Evolutionary conservation across 2,888 invertebrate genomes (phyloP).

Genomic region (Teinopalpus imperialis): DNA sequence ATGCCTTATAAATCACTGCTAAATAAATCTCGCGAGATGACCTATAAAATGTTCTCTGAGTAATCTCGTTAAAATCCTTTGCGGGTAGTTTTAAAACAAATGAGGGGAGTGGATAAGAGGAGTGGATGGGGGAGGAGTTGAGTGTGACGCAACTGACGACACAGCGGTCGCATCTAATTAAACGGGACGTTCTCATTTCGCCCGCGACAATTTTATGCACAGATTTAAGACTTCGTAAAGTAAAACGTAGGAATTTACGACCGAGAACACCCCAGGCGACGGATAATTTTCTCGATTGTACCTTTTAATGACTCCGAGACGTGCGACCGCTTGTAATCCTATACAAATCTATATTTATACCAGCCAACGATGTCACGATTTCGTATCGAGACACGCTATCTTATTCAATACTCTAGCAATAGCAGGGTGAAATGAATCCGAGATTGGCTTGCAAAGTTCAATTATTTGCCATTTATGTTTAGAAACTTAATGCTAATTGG

Average conservation of each 20-base stretch:
- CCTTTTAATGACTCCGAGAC: conserved; percentile 49
- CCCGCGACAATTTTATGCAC: conserved; percentile 66
- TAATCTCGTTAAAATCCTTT: conserved; percentile 75
- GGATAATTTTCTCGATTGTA: conserved; percentile 59
- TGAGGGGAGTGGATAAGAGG: conserved; percentile 32
- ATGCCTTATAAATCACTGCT: conserved; percentile 65
- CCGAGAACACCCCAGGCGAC: conserved; percentile 51
- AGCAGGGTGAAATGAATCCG: conserved; percentile 19
- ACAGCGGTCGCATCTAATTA: conserved; percentile 67
- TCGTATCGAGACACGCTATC: conserved; percentile 28
- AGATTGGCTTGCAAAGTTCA: conserved; percentile 26
- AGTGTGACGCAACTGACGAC: conserved; percentile 46
- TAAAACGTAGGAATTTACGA: conserved; percentile 66
- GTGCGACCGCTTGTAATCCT: conserved; percentile 39
- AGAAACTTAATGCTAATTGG: conserved; percentile 27
- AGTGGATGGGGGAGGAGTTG: conserved; percentile 29
- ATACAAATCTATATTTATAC: conserved; percentile 36
- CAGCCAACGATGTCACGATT: conserved; percentile 38
- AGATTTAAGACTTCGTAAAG: conserved; percentile 59
- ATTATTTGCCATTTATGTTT: conserved; percentile 27
- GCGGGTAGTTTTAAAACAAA: conserved; percentile 68
- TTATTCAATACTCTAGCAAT: conserved; percentile 28
- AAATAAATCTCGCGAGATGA: conserved; percentile 71
- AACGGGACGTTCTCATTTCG: conserved; percentile 65
- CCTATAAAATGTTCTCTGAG: conserved; percentile 68